Evolutionary conservation across 1,140 invertebrate genomes (phyloP), one percentile per base, ranked within the genome.

Genomic region (Drosophila nigromelanica): DNA sequence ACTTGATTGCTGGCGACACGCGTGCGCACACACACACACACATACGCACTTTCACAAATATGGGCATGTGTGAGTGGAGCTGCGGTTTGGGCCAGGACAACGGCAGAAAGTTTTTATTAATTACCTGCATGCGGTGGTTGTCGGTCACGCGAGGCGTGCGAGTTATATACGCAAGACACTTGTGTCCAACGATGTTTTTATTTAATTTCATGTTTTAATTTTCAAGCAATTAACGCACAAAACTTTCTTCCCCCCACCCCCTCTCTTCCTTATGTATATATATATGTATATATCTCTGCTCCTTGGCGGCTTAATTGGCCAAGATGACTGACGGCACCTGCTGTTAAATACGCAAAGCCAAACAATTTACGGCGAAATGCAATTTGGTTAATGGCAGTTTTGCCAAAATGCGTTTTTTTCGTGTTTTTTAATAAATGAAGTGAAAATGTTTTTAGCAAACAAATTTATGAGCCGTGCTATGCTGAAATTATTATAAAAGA

Each of bases 151-250:
- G 54, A 33, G 59, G 76, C 67, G 83, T 80, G 79, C 89, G 83
- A 60, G 82, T 82, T 56, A 82, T 87, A 73, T 74, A 62, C 61
- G 24, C 55, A 70, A 78, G 76, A 89, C 79, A 77, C 73, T 87
- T 69, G 14, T 37, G 72, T 75, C 68, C 75, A 67, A 68, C 73
- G 69, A 68, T 89, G 83, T 89, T 89, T 89, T 89, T 80, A 83
- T 89, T 89, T 89, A 89, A 89, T 89, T 89, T 89, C 66, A 89
- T 89, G 73, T 89, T 89, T 89, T 74, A 83, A 89, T 89, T 89
- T 89, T 89, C 85, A 72, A 81, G 83, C 83, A 89, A 89, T 89
- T 89, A 89, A 89, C 79, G 79, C 68, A 76, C 71, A 87, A 75
- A 80, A 86, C 58, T 52, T 35, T 58, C 27, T 8, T 4, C 3